A percentile compares a stretch with the other conserved stretches of the same genome.
These are phyloP conservation scores for Phengaris arion DNA, from an alignment of 2,888 invertebrate genomes.

Conservation along the genomic window DNA sequence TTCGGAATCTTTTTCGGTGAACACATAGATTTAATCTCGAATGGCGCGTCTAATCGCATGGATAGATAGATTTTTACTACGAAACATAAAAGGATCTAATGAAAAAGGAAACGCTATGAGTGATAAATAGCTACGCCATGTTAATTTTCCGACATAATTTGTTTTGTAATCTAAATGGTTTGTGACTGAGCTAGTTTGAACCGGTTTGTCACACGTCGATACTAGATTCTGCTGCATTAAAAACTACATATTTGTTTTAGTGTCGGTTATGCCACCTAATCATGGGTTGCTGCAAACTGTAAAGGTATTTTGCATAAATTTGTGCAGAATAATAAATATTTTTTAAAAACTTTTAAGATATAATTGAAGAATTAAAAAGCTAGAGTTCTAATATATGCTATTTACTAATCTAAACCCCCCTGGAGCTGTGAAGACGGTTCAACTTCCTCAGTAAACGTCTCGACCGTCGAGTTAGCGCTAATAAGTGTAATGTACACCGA, in stretches of 20 bases:
- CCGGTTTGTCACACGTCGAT: not conserved
- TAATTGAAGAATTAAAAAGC: no score
- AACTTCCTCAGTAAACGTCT: not conserved
- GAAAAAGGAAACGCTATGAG: not conserved
- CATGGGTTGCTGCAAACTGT: not conserved
- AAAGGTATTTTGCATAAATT: no score
- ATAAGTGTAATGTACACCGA: not conserved
- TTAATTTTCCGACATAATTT: not conserved
- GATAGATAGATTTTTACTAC: conserved; percentile 2
- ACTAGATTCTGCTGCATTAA: no score
- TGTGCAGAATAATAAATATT: no score
- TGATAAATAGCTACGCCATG: not conserved
- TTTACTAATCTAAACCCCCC: no score
- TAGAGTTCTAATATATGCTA: no score
- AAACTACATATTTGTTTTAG: not conserved
- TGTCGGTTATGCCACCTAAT: not conserved
- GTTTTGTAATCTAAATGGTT: not conserved
- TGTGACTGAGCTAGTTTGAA: not conserved
- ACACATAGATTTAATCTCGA: not conserved
- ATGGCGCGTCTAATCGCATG: not conserved
- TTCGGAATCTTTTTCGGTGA: conserved; percentile 27
- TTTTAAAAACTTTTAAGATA: no score
- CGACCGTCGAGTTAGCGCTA: not conserved
- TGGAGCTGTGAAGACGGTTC: not conserved
- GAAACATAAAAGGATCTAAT: conserved; percentile 1